These are phyloP conservation scores for Schmidtea mediterranea DNA, from an alignment of 1,140 invertebrate genomes.

Conservation along the genomic window DNA sequence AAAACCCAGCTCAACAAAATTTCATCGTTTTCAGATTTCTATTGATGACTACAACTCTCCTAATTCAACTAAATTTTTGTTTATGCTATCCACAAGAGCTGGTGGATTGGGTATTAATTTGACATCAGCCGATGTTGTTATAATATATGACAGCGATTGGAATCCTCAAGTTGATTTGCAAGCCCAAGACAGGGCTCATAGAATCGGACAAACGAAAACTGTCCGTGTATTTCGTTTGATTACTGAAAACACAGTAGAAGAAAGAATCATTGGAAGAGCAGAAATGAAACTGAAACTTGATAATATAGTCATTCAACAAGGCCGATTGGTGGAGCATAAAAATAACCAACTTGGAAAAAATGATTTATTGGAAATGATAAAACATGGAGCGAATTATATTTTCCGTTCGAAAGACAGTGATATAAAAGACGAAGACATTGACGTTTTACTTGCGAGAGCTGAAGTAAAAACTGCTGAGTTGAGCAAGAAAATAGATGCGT, in stretches of 20 bases:
- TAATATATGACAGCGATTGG: constrained; percentile 96
- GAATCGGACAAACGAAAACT: constrained; percentile 92
- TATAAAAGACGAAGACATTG: constrained; percentile 92
- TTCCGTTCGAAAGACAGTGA: constrained; percentile 88
- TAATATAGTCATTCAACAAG: constrained; percentile 73
- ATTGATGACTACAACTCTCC: constrained; percentile 1
- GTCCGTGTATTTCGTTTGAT: constrained; percentile 59
- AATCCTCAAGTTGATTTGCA: constrained; percentile 87
- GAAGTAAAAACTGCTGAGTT: constrained; percentile 4
- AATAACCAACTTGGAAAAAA: constrained; percentile 72
- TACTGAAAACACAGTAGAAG: constrained; percentile 94
- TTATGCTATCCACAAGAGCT: constrained; percentile 90
- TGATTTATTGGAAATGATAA: constrained; percentile 92
- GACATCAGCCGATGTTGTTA: constrained; percentile 87
- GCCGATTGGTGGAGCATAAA: constrained; percentile 65
- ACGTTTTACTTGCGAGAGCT: constrained; percentile 45
- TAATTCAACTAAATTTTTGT: constrained; percentile 67
- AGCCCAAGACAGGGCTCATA: constrained; percentile 79
- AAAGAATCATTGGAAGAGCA: constrained; percentile 88
- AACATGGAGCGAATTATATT: constrained; percentile 90
- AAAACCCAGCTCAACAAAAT: no score
- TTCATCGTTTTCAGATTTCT: not conserved
- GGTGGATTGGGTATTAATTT: constrained; percentile 94
- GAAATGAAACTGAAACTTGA: constrained; percentile 82
- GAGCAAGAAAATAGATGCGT: not conserved